Evolutionary conservation across 2,888 invertebrate genomes (phyloP).

Genomic region (Rhagonycha lutea): DNA sequence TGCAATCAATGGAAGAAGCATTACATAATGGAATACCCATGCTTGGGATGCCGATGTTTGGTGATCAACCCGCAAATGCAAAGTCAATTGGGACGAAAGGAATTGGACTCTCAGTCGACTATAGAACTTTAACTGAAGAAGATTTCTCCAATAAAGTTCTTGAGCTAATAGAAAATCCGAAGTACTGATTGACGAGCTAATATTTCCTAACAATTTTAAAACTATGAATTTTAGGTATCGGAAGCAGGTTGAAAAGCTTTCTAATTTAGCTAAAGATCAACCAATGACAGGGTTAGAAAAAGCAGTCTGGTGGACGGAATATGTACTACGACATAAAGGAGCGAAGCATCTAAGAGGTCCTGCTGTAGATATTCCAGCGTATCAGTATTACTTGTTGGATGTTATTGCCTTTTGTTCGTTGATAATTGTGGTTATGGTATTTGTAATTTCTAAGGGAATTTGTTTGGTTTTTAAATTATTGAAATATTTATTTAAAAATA

Average conservation of each 20-base stretch:
- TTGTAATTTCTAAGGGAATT: neutral
- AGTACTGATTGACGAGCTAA: neutral
- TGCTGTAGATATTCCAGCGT: neutral
- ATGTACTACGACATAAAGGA: neutral
- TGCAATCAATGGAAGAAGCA: neutral
- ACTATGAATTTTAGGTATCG: neutral
- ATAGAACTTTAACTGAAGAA: neutral
- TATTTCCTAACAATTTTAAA: neutral
- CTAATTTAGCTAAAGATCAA: neutral
- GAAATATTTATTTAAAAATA: neutral
- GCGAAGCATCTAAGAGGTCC: neutral
- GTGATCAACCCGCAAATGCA: neutral
- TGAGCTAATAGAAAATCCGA: neutral
- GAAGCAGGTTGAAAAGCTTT: neutral
- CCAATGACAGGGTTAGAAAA: neutral
- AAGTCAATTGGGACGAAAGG: neutral
- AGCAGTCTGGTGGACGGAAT: neutral
- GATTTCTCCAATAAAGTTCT: neutral
- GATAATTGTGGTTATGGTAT: neutral
- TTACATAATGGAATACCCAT: neutral
- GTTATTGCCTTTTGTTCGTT: neutral
- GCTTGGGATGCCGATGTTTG: neutral
- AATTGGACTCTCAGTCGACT: neutral
- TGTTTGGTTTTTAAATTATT: neutral
- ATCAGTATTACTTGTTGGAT: neutral